These are phyloP conservation scores for Ferrisia virgata DNA, from an alignment of 2,888 invertebrate genomes.

Conservation along the genomic window DNA sequence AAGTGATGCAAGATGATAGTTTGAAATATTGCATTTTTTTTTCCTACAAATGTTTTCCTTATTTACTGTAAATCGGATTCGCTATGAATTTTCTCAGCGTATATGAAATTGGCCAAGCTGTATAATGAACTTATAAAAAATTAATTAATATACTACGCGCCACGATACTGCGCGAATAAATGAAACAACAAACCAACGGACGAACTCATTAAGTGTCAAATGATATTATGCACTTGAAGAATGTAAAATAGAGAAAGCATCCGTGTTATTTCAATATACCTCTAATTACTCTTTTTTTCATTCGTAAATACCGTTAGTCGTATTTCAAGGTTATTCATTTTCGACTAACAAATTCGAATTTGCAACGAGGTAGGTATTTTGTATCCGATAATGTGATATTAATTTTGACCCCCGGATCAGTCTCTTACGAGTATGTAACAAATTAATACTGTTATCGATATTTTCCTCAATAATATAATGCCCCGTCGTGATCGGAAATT, in stretches of 20 bases:
- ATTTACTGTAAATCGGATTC: neutral
- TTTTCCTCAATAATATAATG: neutral
- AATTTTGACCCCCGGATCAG: neutral
- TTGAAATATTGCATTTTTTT: neutral
- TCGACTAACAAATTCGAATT: neutral
- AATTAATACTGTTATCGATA: neutral
- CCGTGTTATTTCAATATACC: neutral
- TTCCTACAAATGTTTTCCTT: neutral
- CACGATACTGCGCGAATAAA: no score
- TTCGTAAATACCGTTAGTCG: conserved; percentile 6
- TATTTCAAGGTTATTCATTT: conserved; percentile 10
- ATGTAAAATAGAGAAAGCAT: conserved; percentile 24
- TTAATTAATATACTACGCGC: neutral
- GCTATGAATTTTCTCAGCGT: neutral
- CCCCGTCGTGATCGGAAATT: neutral
- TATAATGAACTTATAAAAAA: neutral
- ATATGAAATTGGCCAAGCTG: neutral
- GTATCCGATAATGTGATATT: neutral
- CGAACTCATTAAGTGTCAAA: neutral
- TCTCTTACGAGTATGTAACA: neutral
- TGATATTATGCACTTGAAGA: neutral
- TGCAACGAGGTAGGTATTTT: neutral
- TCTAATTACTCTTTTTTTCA: conserved; percentile 24
- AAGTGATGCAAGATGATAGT: neutral
- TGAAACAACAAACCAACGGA: no score